A percentile compares a stretch with the other conserved stretches of the same genome.
phyloP scores from a whole-genome alignment of 1,140 invertebrate species.

The Diploscapter pachys region DNA sequence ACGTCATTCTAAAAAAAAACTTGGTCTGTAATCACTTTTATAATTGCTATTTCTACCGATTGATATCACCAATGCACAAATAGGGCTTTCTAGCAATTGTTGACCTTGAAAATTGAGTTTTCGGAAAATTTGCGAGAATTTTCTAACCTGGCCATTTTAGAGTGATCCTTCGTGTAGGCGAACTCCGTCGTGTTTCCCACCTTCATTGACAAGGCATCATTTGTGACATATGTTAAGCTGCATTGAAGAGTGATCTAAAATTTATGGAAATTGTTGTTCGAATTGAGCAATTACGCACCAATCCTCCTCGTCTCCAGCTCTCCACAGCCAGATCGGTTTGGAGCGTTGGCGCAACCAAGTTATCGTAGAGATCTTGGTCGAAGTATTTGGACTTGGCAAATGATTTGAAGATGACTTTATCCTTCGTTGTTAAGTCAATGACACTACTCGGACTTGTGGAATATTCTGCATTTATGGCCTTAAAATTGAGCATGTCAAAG shows the following conservation, averaged over 20 bases:
- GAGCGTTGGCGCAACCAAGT: constrained; percentile 38
- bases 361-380: constrained; percentile 39
- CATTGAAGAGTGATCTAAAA: constrained; percentile 12
- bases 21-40: background rate
- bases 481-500: no score
- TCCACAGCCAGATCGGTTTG: constrained; percentile 37
- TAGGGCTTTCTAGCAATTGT: constrained; percentile 11
- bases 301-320: constrained; percentile 41
- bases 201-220: constrained; percentile 21
- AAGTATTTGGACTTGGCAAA: constrained; percentile 43
- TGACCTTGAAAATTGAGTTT: no score
- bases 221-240: constrained; percentile 11
- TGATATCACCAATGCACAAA: constrained; percentile 46
- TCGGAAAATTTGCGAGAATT: background rate
- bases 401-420: constrained; percentile 28
- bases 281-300: background rate
- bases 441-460: constrained; percentile 13
- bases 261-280: background rate
- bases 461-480: no score
- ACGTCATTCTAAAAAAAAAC: constrained; percentile 25
- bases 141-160: constrained; percentile 38
- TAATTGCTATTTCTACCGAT: constrained; percentile 42
- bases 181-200: constrained; percentile 35
- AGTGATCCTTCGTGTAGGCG: constrained; percentile 46
- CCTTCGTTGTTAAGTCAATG: constrained; percentile 22